These are phyloP conservation scores for Dryadula phaetusa DNA, from an alignment of 2,888 invertebrate species.

Conservation along the genomic window DNA sequence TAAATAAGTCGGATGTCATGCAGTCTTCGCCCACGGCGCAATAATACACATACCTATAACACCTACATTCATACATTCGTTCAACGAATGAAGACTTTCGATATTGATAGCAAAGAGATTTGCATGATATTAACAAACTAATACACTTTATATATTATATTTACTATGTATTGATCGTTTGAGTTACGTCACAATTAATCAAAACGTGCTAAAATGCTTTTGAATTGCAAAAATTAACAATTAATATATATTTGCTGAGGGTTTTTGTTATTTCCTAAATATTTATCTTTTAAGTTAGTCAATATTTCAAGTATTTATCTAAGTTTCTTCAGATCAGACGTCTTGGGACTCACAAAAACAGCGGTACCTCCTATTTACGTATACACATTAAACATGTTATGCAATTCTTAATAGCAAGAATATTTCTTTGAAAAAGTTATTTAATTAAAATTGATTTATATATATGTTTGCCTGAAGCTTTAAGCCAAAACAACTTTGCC, in stretches of 20 bases:
- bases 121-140: too few species aligned
- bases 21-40: constrained; percentile 60
- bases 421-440: not conserved
- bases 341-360: too few species aligned
- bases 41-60: constrained; percentile 48
- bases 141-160: too few species aligned
- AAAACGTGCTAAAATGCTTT: too few species aligned
- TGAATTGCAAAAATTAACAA: too few species aligned
- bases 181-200: too few species aligned
- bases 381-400: too few species aligned
- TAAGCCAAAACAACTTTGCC: constrained; percentile 1
- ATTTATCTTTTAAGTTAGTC: not conserved
- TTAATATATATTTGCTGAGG: not conserved
- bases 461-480: not conserved
- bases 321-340: too few species aligned
- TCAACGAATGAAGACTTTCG: constrained; percentile 7
- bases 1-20: constrained; percentile 53
- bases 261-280: not conserved
- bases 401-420: not conserved
- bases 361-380: too few species aligned
- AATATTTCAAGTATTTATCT: not conserved
- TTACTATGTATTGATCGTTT: too few species aligned
- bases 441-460: constrained; percentile 1
- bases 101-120: not conserved
- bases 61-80: constrained; percentile 11